Conservation (phyloP, 2,113 vertebrate genomes). For the Poicephalus meyeri region DNA sequence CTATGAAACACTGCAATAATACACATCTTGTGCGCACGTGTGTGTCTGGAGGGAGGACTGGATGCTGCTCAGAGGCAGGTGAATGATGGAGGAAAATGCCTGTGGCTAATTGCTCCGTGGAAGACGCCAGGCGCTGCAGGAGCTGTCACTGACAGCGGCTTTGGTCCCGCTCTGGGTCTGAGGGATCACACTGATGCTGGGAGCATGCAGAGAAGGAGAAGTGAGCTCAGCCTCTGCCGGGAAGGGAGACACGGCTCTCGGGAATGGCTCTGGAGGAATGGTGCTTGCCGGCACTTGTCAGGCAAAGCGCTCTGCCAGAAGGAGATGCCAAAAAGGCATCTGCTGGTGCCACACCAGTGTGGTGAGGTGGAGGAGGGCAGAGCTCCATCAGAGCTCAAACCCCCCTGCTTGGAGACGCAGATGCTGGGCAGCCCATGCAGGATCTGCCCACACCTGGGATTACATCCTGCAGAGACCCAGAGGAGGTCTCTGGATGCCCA, state of each 20-base stretch:
- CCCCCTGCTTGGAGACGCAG: not conserved
- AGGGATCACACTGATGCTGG: not conserved
- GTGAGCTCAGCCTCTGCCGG: not conserved
- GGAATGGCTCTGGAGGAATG: not conserved
- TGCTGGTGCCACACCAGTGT: not conserved
- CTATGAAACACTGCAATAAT: rapidly evolving
- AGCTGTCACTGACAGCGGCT: not conserved
- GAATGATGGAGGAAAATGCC: not conserved
- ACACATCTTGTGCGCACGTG: not conserved
- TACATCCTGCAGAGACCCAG: not conserved
- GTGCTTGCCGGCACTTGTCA: not conserved
- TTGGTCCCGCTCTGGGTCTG: not conserved
- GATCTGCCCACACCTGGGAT: not conserved
- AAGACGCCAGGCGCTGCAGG: not conserved
- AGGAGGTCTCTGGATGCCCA: not conserved
- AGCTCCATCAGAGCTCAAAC: not conserved
- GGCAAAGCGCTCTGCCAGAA: not conserved
- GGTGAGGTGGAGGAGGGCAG: rapidly evolving
- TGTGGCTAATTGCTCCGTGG: rapidly evolving
- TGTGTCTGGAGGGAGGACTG: not conserved
- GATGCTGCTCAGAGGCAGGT: not conserved
- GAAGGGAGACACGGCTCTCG: not conserved
- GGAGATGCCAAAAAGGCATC: not conserved
- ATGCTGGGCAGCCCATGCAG: no score
- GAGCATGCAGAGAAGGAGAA: not conserved